Conservation (phyloP, 2,888 invertebrate species). For the Caenorhabditis panamensis region DNA sequence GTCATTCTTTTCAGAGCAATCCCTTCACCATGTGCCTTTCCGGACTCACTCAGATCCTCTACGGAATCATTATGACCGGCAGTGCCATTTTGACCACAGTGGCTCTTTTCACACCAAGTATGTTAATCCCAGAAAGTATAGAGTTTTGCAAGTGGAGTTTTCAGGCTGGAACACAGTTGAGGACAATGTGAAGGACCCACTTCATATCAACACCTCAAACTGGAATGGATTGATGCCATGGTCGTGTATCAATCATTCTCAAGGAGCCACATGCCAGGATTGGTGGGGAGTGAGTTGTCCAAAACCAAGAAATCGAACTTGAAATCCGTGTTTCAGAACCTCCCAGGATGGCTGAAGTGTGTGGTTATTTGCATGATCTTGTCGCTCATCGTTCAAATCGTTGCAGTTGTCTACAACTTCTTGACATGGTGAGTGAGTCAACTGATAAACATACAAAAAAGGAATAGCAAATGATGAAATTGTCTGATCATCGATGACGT, state of each 20-base stretch:
- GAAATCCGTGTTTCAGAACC: conserved; percentile 50
- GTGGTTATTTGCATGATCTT: conserved; percentile 67
- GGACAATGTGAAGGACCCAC: conserved; percentile 17
- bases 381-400: conserved; percentile 62
- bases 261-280: conserved; percentile 36
- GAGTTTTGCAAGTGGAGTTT: neutral
- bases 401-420: conserved; percentile 60
- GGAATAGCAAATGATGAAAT: neutral
- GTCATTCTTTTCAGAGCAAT: neutral
- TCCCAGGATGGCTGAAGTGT: conserved; percentile 56
- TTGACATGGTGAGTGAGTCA: conserved; percentile 59
- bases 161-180: conserved; percentile 58
- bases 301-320: neutral
- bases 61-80: conserved; percentile 66
- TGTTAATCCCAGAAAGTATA: conserved; percentile 7
- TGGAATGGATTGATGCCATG: conserved; percentile 63
- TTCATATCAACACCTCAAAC: neutral
- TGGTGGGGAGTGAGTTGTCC: conserved; percentile 55
- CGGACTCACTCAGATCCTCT: conserved; percentile 68
- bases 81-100: conserved; percentile 61
- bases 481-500: neutral
- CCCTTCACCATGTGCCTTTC: conserved; percentile 66
- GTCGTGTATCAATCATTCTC: conserved; percentile 48
- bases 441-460: neutral
- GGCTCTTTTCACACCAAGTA: conserved; percentile 69